Percentiles rank a stretch among this genome's conserved stretches.
Evolutionary conservation across 2,888 invertebrate species (phyloP).

Genomic region (Hedychridium roseum): DNA sequence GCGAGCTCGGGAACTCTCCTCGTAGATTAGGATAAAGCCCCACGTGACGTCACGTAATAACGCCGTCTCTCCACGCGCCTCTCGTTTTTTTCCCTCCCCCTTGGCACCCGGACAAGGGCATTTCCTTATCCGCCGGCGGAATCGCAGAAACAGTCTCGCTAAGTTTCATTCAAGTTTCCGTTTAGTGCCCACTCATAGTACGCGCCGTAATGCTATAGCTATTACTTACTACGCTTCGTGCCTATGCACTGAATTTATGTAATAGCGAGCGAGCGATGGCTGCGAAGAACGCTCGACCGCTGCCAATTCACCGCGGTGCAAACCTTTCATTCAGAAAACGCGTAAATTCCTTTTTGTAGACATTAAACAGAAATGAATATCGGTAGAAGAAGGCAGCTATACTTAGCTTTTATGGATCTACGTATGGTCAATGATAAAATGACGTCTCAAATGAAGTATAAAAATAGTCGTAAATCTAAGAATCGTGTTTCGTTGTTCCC

Average conservation of each 20-base stretch:
- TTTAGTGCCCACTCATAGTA: constrained; percentile 40
- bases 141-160: constrained; percentile 29
- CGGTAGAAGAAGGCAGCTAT: too few relatives aligned
- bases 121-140: constrained; percentile 35
- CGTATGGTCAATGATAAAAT: too few relatives aligned
- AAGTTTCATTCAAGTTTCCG: constrained; percentile 34
- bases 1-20: constrained; percentile 9
- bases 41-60: constrained; percentile 27
- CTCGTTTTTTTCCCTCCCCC: constrained; percentile 7
- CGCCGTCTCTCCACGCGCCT: constrained; percentile 7
- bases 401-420: too few relatives aligned
- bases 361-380: too few relatives aligned
- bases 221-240: constrained; percentile 42
- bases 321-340: too few relatives aligned
- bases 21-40: constrained; percentile 27
- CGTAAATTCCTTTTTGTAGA: too few relatives aligned
- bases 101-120: not conserved
- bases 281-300: constrained; percentile 19
- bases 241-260: constrained; percentile 38
- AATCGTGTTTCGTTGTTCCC: too few relatives aligned
- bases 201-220: constrained; percentile 34
- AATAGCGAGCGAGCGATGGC: constrained; percentile 37
- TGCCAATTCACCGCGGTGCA: not conserved
- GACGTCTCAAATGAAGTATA: too few relatives aligned
- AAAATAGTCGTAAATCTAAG: too few relatives aligned